Conservation (phyloP, 1,140 invertebrate species). For the Magallana ariakensis region DNA sequence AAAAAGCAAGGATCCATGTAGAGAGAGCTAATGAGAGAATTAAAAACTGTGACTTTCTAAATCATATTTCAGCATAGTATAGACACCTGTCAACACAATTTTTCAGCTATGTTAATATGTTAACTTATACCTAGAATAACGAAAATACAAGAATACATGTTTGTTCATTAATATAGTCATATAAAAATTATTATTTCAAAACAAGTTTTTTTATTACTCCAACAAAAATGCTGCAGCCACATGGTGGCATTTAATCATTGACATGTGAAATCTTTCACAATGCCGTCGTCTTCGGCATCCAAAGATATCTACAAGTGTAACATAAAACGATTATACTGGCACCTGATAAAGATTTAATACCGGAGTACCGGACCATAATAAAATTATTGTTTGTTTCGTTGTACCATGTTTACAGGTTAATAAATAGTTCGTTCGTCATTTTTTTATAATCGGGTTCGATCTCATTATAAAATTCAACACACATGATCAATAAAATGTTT, state of each 20-base stretch:
- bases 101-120: slow-evolving; percentile 52
- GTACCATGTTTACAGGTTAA: too few species aligned
- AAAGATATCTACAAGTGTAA: slow-evolving; percentile 28
- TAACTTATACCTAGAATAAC: slow-evolving; percentile 29
- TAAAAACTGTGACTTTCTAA: slow-evolving; percentile 45
- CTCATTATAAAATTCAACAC: too few species aligned
- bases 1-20: slow-evolving; percentile 46
- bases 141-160: not conserved
- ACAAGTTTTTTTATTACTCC: slow-evolving; percentile 11
- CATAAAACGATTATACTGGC: not conserved
- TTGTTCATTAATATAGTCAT: not conserved
- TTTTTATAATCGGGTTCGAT: too few species aligned
- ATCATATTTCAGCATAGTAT: slow-evolving; percentile 37
- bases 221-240: slow-evolving; percentile 38
- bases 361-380: too few species aligned
- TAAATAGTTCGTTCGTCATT: too few species aligned
- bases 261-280: slow-evolving; percentile 21
- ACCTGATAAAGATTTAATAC: not conserved
- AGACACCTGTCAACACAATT: slow-evolving; percentile 51
- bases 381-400: too few species aligned
- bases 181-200: not conserved
- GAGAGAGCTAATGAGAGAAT: slow-evolving; percentile 47
- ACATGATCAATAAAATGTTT: too few species aligned
- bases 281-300: slow-evolving; percentile 39
- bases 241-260: slow-evolving; percentile 43